Conservation (phyloP, 2,888 invertebrate genomes). For the Lithophane leautieri region DNA sequence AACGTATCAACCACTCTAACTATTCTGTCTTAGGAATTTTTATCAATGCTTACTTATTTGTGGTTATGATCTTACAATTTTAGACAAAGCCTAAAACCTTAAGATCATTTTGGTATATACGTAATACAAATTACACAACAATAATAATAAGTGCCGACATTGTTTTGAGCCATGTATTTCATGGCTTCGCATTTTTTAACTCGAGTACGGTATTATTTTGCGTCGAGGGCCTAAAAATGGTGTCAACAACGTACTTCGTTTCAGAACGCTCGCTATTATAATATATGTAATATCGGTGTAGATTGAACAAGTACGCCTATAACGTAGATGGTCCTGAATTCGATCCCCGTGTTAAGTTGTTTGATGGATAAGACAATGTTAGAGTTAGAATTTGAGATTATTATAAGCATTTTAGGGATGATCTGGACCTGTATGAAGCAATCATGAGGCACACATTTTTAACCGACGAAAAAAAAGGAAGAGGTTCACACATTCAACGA, state of each 20-base stretch:
- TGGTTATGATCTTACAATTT: no score
- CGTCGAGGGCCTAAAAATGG: slow-evolving; percentile 44
- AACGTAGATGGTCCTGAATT: neutral
- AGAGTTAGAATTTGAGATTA: neutral
- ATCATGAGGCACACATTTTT: no score
- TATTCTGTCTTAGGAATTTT: no score
- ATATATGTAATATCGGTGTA: slow-evolving; percentile 3
- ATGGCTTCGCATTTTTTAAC: slow-evolving; percentile 49
- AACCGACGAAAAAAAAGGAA: no score
- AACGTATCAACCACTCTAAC: neutral
- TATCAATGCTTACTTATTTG: no score
- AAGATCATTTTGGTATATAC: neutral
- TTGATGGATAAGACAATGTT: neutral
- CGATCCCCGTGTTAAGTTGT: neutral
- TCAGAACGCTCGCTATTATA: slow-evolving; percentile 13
- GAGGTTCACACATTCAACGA: no score
- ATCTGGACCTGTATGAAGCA: neutral
- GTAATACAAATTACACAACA: neutral
- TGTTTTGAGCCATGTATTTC: slow-evolving; percentile 25
- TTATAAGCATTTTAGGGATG: no score
- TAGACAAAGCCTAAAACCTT: neutral
- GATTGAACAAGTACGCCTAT: neutral
- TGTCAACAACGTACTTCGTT: slow-evolving; percentile 56
- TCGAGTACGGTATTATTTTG: slow-evolving; percentile 44
- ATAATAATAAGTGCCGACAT: neutral